Evolutionary conservation across 2,113 vertebrate genomes (phyloP).

Genomic region (Okapia johnstoni): DNA sequence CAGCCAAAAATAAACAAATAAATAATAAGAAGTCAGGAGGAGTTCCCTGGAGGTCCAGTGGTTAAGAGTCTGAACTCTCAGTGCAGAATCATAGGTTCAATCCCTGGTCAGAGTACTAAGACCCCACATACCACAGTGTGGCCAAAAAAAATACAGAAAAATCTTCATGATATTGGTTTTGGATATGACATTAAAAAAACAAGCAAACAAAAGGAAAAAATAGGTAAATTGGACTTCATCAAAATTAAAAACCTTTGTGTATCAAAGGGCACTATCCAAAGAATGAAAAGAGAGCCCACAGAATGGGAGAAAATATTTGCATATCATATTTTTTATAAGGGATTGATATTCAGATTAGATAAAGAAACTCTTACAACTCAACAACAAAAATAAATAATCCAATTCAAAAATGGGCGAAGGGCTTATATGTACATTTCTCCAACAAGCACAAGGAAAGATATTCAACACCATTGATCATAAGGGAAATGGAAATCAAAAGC

Average conservation of each 20-base stretch:
- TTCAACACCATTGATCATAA: not conserved
- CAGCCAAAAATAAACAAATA: not conserved
- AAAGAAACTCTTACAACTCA: not conserved
- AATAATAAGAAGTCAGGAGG: not conserved
- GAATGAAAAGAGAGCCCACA: not conserved
- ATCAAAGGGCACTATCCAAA: not conserved
- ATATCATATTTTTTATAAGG: not conserved
- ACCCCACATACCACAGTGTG: not conserved
- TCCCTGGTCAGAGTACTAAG: not conserved
- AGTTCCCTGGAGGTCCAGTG: not conserved
- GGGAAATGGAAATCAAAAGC: not conserved
- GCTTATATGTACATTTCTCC: not conserved
- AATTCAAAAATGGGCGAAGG: not conserved
- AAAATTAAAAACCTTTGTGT: not conserved
- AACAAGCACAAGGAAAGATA: not conserved
- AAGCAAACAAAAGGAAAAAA: not conserved
- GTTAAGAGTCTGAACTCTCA: not conserved
- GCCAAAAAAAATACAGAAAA: not conserved
- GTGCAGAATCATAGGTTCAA: no score
- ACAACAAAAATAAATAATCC: not conserved
- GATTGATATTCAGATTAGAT: not conserved
- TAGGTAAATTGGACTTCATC: not conserved
- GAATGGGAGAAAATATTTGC: not conserved
- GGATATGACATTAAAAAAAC: not conserved
- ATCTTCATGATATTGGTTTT: not conserved